Evolutionary conservation across 2,888 invertebrate species (phyloP), one percentile per base, ranked within the genome.

Genomic region (Calameuta filiformis): DNA sequence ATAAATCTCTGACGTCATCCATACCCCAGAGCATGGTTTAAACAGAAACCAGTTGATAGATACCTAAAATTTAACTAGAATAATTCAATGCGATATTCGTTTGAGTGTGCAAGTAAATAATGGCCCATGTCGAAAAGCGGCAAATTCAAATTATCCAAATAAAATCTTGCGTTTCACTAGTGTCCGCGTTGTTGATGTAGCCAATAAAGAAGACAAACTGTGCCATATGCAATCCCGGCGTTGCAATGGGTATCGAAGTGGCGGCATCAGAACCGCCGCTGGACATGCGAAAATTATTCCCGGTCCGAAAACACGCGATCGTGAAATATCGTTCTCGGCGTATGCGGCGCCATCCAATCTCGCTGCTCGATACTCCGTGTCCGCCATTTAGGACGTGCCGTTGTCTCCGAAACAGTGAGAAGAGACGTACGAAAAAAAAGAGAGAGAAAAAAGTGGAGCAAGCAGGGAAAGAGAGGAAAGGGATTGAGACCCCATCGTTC

Each of bases 261-360:
- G 80, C 82, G 79, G 80, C 80, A 76, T 77, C 80, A 81, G 81
- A 81, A 83, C 81, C 81, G 80, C 81, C 80, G 79, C 80, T 74
- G 82, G 84, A 84, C 87, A 85, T 82, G 85, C 81, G 86, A 87
- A 83, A 87, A 87, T 87, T 87, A 87, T 87, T 85, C 83, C 81
- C 81, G 74, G 73, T 37, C 75, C 69, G 81, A 31, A 71, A 81
- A 78, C 87, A 84, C 84, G 84, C 84, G 81, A 85, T 85, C 82
- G 81, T 81, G 82, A 82, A 84, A 81, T 82, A 83, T 81, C 35
- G 80, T 81, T 82, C 56, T 6, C 23, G 23, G 23, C 23, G 9
- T 56, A 56, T 23, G 56, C 35, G 31, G 56, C 35, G 31, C 71
- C 75, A 69, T 56, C 74, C 81, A 81, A 81, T 81, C 76, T 76